Evolutionary conservation across 2,797 vertebrate species (phyloP).

Genomic region (Coendou prehensilis): DNA sequence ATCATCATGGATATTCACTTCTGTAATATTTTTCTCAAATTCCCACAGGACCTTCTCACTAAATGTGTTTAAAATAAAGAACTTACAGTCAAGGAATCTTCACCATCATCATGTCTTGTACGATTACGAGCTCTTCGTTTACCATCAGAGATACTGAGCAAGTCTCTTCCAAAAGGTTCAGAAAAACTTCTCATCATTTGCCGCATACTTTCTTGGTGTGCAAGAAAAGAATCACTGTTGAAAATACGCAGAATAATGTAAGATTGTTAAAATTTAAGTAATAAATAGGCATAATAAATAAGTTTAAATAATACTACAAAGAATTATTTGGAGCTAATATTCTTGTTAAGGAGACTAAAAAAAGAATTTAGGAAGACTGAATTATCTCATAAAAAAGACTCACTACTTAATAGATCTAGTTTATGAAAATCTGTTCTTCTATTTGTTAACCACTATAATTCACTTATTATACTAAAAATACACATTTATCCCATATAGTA

Average conservation of each 20-base stretch:
- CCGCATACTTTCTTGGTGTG: constrained; percentile 92
- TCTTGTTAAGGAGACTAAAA: constrained; percentile 54
- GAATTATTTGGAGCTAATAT: constrained; percentile 13
- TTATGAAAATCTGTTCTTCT: constrained; percentile 36
- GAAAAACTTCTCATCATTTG: constrained; percentile 95
- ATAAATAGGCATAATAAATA: constrained; percentile 21
- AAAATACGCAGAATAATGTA: constrained; percentile 68
- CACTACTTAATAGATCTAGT: background rate
- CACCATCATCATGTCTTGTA: constrained; percentile 80
- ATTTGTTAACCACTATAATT: constrained; percentile 35
- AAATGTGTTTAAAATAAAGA: constrained; percentile 38
- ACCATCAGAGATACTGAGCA: constrained; percentile 90
- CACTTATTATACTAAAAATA: constrained; percentile 45
- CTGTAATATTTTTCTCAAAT: background rate
- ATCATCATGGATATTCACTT: background rate
- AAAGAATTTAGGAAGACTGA: background rate
- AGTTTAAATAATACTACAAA: background rate
- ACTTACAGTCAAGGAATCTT: constrained; percentile 89
- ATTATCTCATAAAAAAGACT: constrained; percentile 47
- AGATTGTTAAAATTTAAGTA: constrained; percentile 56
- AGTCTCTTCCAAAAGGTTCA: constrained; percentile 91
- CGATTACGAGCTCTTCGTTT: constrained; percentile 74
- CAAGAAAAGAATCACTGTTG: constrained; percentile 93
- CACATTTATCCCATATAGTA: background rate
- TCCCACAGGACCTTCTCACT: background rate